Evolutionary conservation across 2,113 vertebrate species (phyloP), one percentile per base, ranked within the genome.

Genomic region (Dendropsophus ebraccatus): DNA sequence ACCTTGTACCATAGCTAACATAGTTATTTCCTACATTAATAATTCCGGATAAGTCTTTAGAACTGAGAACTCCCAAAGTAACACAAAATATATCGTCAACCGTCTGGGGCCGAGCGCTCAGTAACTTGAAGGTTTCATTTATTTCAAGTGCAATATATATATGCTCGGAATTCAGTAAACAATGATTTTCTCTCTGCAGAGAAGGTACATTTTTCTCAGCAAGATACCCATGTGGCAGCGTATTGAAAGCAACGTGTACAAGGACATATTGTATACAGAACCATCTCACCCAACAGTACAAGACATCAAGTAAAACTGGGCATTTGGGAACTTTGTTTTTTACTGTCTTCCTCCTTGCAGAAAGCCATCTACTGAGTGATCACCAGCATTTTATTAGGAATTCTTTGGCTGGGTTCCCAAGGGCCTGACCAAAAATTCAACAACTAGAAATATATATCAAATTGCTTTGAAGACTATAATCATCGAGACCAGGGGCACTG

Each of bases 391-490:
- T 84, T 84, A 84, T 75, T 84, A 84, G 58, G 25, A 84, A 76
- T 76, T 84, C 54, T 76, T 84, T 76, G 54, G 72, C 72, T 58
- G 37, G 83, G 50, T 45, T 76, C 83, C 83, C 83, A 47, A 65
- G 83, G 56, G 83, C 72, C 83, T 50, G 83, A 84, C 83, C 83
- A 84, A 84, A 84, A 84, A 84, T 84, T 84, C 83, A 84, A 84
- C 72, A 47, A 74, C 72, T 62, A 19, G 54, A 84, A 84, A 84
- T 47, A 76, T 76, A 76, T 62, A 84, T 84, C 72, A 76, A 76
- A 84, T 65, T 32, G 54, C 83, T 76, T 76, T 49, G 37, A 65
- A 62, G 37, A 37, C 25, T 84, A 62, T 76, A 84, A 76, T 84
- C 32, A 84, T 65, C 32, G 23, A 56, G n/a, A 83, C 67, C 81